Base-by-base conservation (phyloP, 2,888 invertebrate genomes). In the Hesperia comma region DNA sequence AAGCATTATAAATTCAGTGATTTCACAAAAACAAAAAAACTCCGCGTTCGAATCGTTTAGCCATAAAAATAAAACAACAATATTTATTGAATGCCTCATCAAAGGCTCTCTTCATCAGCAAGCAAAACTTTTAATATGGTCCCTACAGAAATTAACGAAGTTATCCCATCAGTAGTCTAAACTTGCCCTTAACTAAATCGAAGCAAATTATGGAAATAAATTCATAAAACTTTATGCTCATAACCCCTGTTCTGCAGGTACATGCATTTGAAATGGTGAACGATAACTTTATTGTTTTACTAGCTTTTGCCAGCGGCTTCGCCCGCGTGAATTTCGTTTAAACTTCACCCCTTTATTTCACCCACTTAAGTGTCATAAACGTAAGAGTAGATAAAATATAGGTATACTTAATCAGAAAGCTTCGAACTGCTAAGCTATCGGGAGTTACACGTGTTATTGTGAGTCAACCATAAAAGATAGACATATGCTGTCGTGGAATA, bases 251-350 rank as follows among this genome's bases (percentile, higher is more conserved):
- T 33, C 33, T 63, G 54, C n/a, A n/a, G n/a, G n/a, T 43, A 54
- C 37, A 21, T 26, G 21, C 26, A 51, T 51, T 14, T 51, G 51
- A 41, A n/a, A 51, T 57, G 17, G 51, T 17, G 10, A 57, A 51
- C 62, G 19, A 62, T 54, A 54, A 21, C 33, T 63, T 56, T 40
- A 57, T 57, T 10, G 46, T 63, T 57, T 49, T 57, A 63, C n/a
- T n/a, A n/a, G n/a, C n/a, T n/a, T n/a, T n/a, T n/a, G n/a, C n/a
- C n/a, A n/a, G n/a, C n/a, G n/a, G n/a, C n/a, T n/a, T n/a, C n/a
- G n/a, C n/a, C n/a, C n/a, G n/a, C n/a, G n/a, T n/a, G n/a, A n/a
- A n/a, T n/a, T n/a, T n/a, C n/a, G n/a, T n/a, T n/a, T n/a, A n/a
- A n/a, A n/a, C n/a, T n/a, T n/a, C n/a, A n/a, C n/a, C n/a, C n/a